phyloP scores from a whole-genome alignment of 2,888 invertebrate genomes.

The Syrista parreyssii region DNA sequence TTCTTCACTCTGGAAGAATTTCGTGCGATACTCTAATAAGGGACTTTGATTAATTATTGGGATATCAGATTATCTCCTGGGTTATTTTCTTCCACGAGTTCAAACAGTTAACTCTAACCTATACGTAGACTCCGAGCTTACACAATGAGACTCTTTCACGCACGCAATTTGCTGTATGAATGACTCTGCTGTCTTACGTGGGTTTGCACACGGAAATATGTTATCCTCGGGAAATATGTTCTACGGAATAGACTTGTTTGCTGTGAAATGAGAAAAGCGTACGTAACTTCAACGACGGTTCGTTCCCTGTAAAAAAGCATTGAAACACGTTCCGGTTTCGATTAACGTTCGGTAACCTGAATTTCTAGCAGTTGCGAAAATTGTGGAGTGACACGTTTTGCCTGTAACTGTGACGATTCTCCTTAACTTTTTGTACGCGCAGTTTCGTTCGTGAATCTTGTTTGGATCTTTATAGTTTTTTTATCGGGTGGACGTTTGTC shows the following conservation, averaged over 20 bases:
- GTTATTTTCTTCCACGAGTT: background rate
- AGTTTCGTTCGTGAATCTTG: too few relatives aligned
- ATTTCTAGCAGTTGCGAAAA: background rate
- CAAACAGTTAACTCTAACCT: background rate
- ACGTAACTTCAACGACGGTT: background rate
- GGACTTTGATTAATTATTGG: background rate
- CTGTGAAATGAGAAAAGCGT: background rate
- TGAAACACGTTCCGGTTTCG: background rate
- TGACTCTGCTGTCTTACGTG: constrained; percentile 12
- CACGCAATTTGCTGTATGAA: constrained; percentile 40
- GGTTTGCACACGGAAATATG: background rate
- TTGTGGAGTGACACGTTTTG: background rate
- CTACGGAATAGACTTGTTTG: background rate
- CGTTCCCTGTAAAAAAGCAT: background rate
- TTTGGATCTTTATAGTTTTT: too few relatives aligned
- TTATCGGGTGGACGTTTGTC: background rate
- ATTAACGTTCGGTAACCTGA: background rate
- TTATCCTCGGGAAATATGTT: background rate
- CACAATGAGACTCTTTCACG: constrained; percentile 46
- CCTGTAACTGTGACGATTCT: background rate
- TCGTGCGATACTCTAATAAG: background rate
- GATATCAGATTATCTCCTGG: background rate
- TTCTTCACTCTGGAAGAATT: background rate
- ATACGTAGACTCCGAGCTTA: background rate
- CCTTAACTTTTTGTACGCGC: too few relatives aligned